Percentiles rank a stretch among this genome's conserved stretches.
phyloP scores from a whole-genome alignment of 2,888 invertebrate species.

The Mesorhabditis belari region DNA sequence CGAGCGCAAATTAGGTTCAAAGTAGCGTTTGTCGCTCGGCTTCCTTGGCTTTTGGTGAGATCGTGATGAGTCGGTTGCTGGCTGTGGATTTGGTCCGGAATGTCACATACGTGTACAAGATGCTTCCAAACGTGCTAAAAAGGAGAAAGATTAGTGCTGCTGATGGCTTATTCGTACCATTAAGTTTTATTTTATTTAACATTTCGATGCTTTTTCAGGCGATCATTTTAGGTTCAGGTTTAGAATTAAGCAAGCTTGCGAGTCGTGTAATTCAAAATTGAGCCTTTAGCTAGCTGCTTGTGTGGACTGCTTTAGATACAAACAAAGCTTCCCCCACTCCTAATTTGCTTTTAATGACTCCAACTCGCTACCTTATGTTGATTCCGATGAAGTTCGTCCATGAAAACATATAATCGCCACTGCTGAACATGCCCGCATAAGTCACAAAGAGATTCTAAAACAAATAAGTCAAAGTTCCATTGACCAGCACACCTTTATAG shows the following conservation, averaged over 20 bases:
- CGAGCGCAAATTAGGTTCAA: too few relatives aligned
- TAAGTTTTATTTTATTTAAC: too few relatives aligned
- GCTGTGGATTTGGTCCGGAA: slow-evolving; percentile 36
- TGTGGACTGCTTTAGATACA: too few relatives aligned
- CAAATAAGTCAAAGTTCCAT: neutral
- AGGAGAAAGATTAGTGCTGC: too few relatives aligned
- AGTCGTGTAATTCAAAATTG: too few relatives aligned
- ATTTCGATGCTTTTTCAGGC: too few relatives aligned
- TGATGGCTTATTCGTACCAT: too few relatives aligned
- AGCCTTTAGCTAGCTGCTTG: too few relatives aligned
- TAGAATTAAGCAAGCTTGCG: too few relatives aligned
- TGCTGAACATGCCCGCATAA: slow-evolving; percentile 93
- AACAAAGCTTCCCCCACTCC: too few relatives aligned
- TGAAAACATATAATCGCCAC: slow-evolving; percentile 92
- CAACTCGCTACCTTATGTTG: slow-evolving; percentile 62
- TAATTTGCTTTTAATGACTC: too few relatives aligned
- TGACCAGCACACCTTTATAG: slow-evolving; percentile 67
- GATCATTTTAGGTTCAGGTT: too few relatives aligned
- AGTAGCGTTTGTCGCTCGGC: neutral
- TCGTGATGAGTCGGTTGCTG: neutral
- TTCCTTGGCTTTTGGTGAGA: neutral
- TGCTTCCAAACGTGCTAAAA: slow-evolving; percentile 53
- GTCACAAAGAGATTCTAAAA: slow-evolving; percentile 82
- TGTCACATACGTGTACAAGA: slow-evolving; percentile 54
- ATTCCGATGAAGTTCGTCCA: slow-evolving; percentile 89